Base-by-base conservation (phyloP, 1,140 invertebrate genomes). In the Armadillidium nasatum region DNA sequence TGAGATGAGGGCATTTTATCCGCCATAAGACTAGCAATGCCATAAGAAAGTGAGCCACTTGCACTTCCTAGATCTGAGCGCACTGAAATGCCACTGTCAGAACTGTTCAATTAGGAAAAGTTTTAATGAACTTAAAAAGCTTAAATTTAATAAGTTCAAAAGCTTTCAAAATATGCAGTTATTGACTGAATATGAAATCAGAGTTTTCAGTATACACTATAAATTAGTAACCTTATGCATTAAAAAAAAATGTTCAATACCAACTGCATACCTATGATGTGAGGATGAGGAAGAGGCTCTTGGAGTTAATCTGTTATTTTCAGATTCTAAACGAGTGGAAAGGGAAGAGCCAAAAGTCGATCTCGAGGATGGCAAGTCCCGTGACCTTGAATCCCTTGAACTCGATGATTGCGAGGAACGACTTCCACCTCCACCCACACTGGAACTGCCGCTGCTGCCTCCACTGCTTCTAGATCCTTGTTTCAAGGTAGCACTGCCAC, bases 21-120 rank as follows among this genome's bases (percentile, higher is more conserved):
- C n/a, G 77, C 77, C 45, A 81, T 81, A 69, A 81, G 77, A 70
- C 76, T 78, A n/a, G 79, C 79, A 60, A 81, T 81, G 72, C 79
- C 79, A 44, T 81, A 78, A 69, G 79, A 78, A 23, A 81, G 75
- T 60, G 69, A 74, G 3, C 50, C 76, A 7, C 73, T 33, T 23
- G 77, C 72, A 19, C 76, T 74, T 10, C 72, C 71, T 68, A 70
- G 19, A 9, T 54, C 45, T 15, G 19, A 15, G 21, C 45, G 22
- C 13, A 54, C n/a, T 23, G 44, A 19, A 19, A 45, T 73, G 72
- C 72, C 50, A 19, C 50, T 60, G 19, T 60, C 50, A 60, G 50
- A 60, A 19, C 50, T 60, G 50, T 19, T 33, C 33, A 33, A 33
- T 33, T 3, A 33, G n/a, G n/a, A n/a, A n/a, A n/a, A n/a, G n/a